phyloP scores from a whole-genome alignment of 30 jellyfish, hydroid and myxozoan species.

The Nemopilema nomurai region DNA sequence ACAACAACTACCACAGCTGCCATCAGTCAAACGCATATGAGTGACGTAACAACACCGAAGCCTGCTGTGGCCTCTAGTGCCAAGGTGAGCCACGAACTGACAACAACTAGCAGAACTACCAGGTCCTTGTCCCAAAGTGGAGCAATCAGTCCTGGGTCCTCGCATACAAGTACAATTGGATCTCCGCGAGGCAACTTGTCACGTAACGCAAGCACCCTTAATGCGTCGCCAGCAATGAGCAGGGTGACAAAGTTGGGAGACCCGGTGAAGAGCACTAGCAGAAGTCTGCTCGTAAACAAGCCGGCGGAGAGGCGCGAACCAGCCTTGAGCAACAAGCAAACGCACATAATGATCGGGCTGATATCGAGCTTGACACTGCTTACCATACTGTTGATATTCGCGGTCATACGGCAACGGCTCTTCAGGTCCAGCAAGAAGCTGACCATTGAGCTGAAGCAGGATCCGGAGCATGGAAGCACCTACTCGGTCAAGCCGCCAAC shows the following conservation, averaged over 20 bases:
- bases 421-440: constrained; percentile 46
- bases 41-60: not conserved
- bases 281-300: constrained; percentile 25
- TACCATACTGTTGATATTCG: constrained; percentile 45
- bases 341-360: constrained; percentile 43
- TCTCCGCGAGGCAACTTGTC: not conserved
- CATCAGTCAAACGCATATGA: not conserved
- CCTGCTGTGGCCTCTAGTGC: not conserved
- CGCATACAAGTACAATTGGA: not conserved
- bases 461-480: constrained; percentile 37
- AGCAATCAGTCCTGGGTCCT: not conserved
- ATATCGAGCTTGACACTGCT: constrained; percentile 53
- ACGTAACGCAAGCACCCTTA: not conserved
- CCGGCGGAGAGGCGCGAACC: constrained; percentile 7
- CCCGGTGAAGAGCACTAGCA: constrained; percentile 14
- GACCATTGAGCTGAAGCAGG: constrained; percentile 52
- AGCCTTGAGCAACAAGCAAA: constrained; percentile 45
- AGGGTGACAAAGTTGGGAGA: not conserved
- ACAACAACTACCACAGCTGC: not conserved
- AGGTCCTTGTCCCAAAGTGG: not conserved
- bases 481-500: constrained; percentile 7
- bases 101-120: not conserved
- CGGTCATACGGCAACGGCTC: constrained; percentile 58
- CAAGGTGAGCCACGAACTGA: not conserved
- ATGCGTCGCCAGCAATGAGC: not conserved